These are phyloP conservation scores for Molanna angustata DNA, from an alignment of 2,888 invertebrate species.

Conservation along the genomic window DNA sequence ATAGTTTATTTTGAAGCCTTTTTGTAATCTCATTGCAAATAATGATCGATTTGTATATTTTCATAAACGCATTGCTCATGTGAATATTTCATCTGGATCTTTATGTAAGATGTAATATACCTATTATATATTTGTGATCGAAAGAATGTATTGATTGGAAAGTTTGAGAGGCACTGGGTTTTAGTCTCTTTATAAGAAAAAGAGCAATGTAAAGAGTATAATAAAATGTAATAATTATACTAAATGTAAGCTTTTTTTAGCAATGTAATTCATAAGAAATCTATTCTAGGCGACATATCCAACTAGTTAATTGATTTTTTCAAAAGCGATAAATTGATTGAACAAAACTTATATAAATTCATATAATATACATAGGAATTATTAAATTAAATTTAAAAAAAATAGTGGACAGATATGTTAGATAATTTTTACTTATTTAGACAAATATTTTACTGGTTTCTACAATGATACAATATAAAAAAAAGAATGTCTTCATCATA, in stretches of 20 bases:
- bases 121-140: background rate
- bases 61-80: no score
- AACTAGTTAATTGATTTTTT: slow-evolving; percentile 28
- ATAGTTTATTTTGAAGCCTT: no score
- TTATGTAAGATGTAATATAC: slow-evolving; percentile 1
- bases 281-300: slow-evolving; percentile 26
- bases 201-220: slow-evolving; percentile 28
- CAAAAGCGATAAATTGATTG: slow-evolving; percentile 26
- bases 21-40: no score
- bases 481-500: slow-evolving; percentile 26
- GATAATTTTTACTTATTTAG: slow-evolving; percentile 53
- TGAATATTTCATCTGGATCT: slow-evolving; percentile 15
- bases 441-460: slow-evolving; percentile 30
- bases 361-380: slow-evolving; percentile 25
- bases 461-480: slow-evolving; percentile 30
- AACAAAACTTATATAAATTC: slow-evolving; percentile 23
- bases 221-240: slow-evolving; percentile 19
- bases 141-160: slow-evolving; percentile 1
- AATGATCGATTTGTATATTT: no score
- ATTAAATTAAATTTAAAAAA: slow-evolving; percentile 22
- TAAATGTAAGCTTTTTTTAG: slow-evolving; percentile 27
- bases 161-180: slow-evolving; percentile 8
- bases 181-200: slow-evolving; percentile 12
- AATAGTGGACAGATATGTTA: slow-evolving; percentile 32
- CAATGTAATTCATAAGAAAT: slow-evolving; percentile 26